phyloP scores from a whole-genome alignment of 2,113 vertebrate species.

The Pardalotus punctatus region DNA sequence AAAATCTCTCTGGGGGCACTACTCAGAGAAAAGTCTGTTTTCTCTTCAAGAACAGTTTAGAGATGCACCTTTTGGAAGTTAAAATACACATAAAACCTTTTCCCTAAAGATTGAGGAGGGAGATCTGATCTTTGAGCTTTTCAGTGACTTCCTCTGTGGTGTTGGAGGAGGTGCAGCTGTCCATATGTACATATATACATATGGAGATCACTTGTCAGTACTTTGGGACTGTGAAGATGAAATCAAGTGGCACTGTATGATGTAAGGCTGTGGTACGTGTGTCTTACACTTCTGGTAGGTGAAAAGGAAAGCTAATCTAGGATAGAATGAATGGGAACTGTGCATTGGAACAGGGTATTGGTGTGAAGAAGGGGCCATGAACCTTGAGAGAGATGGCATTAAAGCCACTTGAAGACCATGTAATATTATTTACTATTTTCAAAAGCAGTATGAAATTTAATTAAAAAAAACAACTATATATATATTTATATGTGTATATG shows the following conservation, averaged over 20 bases:
- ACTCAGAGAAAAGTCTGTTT: neutral
- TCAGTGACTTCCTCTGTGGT: neutral
- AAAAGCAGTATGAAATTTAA: neutral
- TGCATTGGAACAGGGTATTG: neutral
- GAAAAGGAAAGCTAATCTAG: neutral
- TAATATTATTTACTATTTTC: neutral
- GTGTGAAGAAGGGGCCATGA: neutral
- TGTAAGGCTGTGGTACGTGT: neutral
- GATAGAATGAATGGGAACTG: neutral
- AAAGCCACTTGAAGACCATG: neutral
- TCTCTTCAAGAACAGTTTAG: neutral
- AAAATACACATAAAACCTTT: neutral
- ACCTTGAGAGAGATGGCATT: neutral
- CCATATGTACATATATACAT: fast-evolving
- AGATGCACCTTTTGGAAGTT: neutral
- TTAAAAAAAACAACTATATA: no score
- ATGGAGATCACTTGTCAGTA: neutral
- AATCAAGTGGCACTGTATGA: neutral
- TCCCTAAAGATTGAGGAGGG: neutral
- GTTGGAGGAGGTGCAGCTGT: neutral
- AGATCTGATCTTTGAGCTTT: neutral
- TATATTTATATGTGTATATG: neutral
- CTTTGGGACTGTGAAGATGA: neutral
- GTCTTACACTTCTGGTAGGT: neutral
- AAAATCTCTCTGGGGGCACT: neutral